Conservation (phyloP, 2,888 invertebrate genomes). For the Vesta saturnalis region DNA sequence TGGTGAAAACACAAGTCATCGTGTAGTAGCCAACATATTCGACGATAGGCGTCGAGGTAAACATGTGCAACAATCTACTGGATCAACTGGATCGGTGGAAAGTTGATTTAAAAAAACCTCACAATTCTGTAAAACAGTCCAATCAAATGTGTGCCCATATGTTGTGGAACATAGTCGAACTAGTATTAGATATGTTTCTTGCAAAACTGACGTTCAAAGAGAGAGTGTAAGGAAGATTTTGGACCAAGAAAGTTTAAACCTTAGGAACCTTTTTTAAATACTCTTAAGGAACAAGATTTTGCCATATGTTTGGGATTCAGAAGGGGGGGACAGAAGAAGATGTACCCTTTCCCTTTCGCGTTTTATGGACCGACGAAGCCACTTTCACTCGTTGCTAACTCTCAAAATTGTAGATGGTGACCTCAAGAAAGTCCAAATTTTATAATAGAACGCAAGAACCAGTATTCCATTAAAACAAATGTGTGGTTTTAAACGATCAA, state of each 20-base stretch:
- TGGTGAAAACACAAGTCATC: too few species aligned
- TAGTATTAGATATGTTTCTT: too few species aligned
- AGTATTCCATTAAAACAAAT: background rate
- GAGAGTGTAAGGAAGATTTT: too few species aligned
- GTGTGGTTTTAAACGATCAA: background rate
- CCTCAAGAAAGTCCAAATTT: background rate
- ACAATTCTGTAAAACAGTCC: background rate
- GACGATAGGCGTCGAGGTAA: too few species aligned
- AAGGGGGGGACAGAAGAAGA: background rate
- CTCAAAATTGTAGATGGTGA: background rate
- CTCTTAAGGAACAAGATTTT: background rate
- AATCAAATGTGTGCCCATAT: background rate
- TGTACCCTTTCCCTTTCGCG: background rate
- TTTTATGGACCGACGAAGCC: background rate
- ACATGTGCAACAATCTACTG: too few species aligned
- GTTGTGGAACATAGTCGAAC: background rate
- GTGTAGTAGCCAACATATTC: too few species aligned
- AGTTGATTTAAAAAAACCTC: background rate
- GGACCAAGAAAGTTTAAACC: background rate
- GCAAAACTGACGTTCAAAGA: too few species aligned
- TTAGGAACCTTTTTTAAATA: background rate
- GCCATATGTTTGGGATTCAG: background rate
- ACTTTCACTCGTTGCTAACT: background rate
- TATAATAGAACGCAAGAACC: background rate
- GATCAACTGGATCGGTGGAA: too few species aligned